phyloP scores from a whole-genome alignment of 2,888 invertebrate species.

The Diarsia rubi region DNA sequence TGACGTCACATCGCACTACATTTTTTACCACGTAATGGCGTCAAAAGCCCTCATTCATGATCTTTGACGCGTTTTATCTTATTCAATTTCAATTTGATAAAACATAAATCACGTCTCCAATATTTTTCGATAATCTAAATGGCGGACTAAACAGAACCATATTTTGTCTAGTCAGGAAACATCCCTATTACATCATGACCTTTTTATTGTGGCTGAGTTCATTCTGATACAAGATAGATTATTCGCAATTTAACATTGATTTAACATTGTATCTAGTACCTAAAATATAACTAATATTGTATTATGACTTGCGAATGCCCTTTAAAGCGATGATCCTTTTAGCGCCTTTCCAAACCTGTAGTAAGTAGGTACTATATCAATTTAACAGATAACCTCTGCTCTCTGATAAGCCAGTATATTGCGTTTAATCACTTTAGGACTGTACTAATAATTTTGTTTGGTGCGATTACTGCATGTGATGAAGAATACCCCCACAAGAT shows the following conservation, averaged over 20 bases:
- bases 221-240: neutral
- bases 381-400: constrained; percentile 22
- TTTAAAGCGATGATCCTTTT: neutral
- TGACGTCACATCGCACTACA: too few species aligned
- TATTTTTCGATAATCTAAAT: too few species aligned
- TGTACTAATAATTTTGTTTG: neutral
- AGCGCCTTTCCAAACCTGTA: neutral
- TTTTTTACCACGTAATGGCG: too few species aligned
- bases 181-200: too few species aligned
- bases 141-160: too few species aligned
- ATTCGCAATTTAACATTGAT: constrained; percentile 1
- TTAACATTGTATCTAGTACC: neutral
- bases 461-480: constrained; percentile 15
- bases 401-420: constrained; percentile 20
- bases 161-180: too few species aligned
- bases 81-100: too few species aligned
- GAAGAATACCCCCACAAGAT: neutral
- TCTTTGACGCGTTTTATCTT: too few species aligned
- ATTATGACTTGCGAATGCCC: constrained; percentile 4
- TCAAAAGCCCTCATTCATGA: too few species aligned
- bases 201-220: neutral
- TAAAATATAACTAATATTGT: neutral
- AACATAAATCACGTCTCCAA: too few species aligned
- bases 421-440: constrained; percentile 17
- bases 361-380: constrained; percentile 4